Conservation (phyloP, 2,113 vertebrate species). For the Ovis canadensis region DNA sequence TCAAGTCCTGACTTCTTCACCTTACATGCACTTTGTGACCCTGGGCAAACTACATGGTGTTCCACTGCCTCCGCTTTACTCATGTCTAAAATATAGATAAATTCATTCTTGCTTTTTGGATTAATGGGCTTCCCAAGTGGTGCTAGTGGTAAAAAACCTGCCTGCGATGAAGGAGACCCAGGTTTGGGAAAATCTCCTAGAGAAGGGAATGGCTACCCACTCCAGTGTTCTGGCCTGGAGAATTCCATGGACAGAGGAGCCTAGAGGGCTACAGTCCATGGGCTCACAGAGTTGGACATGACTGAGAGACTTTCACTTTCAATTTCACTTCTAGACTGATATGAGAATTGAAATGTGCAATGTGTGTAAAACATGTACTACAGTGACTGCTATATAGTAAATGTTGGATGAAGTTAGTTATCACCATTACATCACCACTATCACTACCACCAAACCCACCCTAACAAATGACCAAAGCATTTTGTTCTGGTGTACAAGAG, state of each 20-base stretch:
- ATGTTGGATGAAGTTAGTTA: not conserved
- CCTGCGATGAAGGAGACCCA: not conserved
- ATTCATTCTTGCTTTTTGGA: not conserved
- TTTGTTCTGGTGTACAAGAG: not conserved
- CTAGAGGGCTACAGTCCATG: not conserved
- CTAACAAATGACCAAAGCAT: not conserved
- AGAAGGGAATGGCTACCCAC: not conserved
- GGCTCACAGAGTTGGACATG: not conserved
- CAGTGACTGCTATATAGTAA: not conserved
- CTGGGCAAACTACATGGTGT: not conserved
- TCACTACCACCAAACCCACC: not conserved
- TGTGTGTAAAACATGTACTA: not conserved
- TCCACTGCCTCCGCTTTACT: not conserved
- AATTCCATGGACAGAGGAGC: not conserved
- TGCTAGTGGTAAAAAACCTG: not conserved
- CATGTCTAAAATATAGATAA: not conserved
- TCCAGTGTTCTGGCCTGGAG: not conserved
- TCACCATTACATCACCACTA: not conserved
- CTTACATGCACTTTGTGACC: not conserved
- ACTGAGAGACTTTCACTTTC: not conserved
- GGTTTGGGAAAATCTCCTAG: not conserved
- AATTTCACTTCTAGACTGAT: not conserved
- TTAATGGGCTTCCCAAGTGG: not conserved
- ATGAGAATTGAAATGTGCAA: not conserved
- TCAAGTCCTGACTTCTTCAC: not conserved